phyloP scores from a whole-genome alignment of 2,113 vertebrate genomes.

The Cyanistes caeruleus region DNA sequence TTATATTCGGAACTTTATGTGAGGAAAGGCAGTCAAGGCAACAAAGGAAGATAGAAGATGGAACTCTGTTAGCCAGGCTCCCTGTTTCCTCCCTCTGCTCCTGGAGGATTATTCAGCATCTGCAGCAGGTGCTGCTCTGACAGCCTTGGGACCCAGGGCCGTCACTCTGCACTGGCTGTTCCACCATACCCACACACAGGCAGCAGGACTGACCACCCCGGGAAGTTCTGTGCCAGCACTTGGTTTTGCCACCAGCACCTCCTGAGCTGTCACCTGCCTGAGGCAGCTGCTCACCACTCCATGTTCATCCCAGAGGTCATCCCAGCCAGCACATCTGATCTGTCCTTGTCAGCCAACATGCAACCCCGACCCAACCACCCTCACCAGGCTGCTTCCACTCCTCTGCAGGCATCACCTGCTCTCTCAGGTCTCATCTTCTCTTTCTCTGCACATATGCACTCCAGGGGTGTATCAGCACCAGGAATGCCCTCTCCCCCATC shows the following conservation, averaged over 20 bases:
- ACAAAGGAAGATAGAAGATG: neutral
- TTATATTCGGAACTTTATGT: neutral
- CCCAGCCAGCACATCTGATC: fast-evolving
- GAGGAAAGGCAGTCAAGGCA: neutral
- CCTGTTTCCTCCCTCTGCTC: fast-evolving
- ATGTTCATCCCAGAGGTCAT: too few species aligned
- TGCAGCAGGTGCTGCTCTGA: neutral
- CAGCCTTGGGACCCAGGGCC: neutral
- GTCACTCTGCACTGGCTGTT: fast-evolving
- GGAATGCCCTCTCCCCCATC: fast-evolving
- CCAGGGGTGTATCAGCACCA: fast-evolving
- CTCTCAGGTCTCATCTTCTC: neutral
- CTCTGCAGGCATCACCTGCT: neutral
- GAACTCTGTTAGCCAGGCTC: neutral
- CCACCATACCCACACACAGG: fast-evolving
- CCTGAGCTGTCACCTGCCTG: fast-evolving
- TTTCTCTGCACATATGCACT: neutral
- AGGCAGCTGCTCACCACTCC: neutral
- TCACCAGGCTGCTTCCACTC: neutral
- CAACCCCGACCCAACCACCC: neutral
- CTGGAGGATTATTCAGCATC: neutral
- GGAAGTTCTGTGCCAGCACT: neutral
- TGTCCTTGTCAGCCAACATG: neutral
- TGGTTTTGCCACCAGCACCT: fast-evolving
- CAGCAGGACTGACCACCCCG: fast-evolving